These are phyloP conservation scores for Rhaphigaster nebulosa DNA, from an alignment of 2,888 invertebrate species.

Conservation along the genomic window DNA sequence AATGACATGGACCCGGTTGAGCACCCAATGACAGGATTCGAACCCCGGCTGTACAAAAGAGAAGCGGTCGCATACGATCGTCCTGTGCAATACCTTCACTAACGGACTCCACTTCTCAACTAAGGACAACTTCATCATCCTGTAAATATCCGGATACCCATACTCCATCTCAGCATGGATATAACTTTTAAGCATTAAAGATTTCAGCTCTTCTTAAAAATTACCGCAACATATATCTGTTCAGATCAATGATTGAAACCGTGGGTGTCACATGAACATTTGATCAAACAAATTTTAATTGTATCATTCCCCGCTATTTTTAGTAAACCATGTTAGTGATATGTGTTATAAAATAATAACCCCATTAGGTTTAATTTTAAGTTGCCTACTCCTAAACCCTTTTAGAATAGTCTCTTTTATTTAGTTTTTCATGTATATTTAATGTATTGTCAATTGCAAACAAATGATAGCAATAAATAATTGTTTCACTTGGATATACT, in stretches of 20 bases:
- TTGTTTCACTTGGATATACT: neutral
- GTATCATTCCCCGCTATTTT: conserved; percentile 30
- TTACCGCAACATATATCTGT: neutral
- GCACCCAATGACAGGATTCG: conserved; percentile 61
- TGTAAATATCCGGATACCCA: conserved; percentile 10
- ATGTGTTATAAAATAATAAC: neutral
- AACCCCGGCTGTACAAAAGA: conserved; percentile 62
- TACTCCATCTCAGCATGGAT: neutral
- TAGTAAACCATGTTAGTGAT: neutral
- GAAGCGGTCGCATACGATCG: conserved; percentile 60
- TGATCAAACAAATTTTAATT: conserved; percentile 8
- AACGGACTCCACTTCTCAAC: conserved; percentile 6
- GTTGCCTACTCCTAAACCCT: conserved; percentile 32
- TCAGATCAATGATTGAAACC: neutral
- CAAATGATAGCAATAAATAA: conserved; percentile 6
- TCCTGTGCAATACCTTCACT: conserved; percentile 58
- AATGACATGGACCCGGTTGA: conserved; percentile 64
- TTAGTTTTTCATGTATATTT: neutral
- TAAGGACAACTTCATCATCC: neutral
- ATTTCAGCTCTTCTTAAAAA: neutral
- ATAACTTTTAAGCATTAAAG: neutral
- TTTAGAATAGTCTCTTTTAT: neutral
- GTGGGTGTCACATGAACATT: neutral
- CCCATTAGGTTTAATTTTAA: neutral
- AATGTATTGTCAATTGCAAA: neutral